A percentile compares a stretch with the other conserved stretches of the same genome.
Evolutionary conservation across 1,140 invertebrate genomes (phyloP).

Genomic region (Meloidogyne hapla): DNA sequence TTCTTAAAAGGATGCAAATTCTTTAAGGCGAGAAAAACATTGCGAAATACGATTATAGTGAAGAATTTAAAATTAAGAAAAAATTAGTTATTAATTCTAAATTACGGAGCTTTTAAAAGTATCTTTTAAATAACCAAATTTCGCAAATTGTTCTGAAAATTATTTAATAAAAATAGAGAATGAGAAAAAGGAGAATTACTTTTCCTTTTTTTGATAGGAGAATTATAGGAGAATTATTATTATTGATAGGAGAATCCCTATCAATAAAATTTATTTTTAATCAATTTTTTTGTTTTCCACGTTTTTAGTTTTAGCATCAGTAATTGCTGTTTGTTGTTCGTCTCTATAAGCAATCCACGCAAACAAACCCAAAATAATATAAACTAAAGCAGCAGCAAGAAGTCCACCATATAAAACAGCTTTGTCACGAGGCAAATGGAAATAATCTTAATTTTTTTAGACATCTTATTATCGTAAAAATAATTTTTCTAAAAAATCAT

Average conservation of each 20-base stretch:
- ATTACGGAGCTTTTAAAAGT: background rate
- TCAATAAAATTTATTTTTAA: background rate
- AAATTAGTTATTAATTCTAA: too few relatives aligned
- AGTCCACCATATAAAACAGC: slow-evolving; percentile 47
- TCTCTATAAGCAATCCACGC: slow-evolving; percentile 46
- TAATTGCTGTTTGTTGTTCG: slow-evolving; percentile 26
- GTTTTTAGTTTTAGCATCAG: background rate
- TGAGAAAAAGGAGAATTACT: too few relatives aligned
- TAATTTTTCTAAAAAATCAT: background rate
- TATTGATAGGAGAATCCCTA: too few relatives aligned
- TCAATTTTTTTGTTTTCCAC: background rate
- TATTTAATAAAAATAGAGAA: background rate
- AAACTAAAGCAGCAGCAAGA: slow-evolving; percentile 34
- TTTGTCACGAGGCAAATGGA: slow-evolving; percentile 33
- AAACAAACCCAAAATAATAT: slow-evolving; percentile 44
- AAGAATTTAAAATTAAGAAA: too few relatives aligned
- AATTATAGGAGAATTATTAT: too few relatives aligned
- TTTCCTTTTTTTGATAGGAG: too few relatives aligned
- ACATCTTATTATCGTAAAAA: background rate
- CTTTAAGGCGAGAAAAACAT: background rate
- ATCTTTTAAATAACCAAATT: background rate
- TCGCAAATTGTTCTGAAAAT: background rate
- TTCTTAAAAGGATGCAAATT: background rate
- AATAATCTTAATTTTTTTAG: slow-evolving; percentile 26
- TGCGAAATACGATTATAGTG: too few relatives aligned